Conservation (phyloP, 1,140 invertebrate species). For the Danaus melanippus region DNA sequence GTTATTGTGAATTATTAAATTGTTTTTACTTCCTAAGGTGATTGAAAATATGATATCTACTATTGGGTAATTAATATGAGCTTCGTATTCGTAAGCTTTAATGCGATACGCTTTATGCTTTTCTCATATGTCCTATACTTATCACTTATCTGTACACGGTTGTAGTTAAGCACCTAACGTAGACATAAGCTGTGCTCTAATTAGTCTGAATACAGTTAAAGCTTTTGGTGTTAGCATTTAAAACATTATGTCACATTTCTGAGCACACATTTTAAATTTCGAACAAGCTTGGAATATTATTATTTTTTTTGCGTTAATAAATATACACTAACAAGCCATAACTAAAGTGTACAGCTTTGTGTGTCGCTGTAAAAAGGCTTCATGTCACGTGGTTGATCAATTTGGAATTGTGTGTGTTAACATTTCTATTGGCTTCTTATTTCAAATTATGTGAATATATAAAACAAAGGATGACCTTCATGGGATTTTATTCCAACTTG, state of each 20-base stretch:
- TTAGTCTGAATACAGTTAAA: slow-evolving; percentile 5
- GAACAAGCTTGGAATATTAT: too few species aligned
- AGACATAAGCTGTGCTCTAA: too few species aligned
- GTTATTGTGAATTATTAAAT: too few species aligned
- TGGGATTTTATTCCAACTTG: slow-evolving; percentile 60
- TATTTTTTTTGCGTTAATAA: slow-evolving; percentile 30
- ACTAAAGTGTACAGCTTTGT: slow-evolving; percentile 48
- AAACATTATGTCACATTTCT: background rate
- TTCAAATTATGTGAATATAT: too few species aligned
- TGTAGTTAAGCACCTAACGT: slow-evolving; percentile 10
- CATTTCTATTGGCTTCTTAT: slow-evolving; percentile 55
- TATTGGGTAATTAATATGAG: slow-evolving; percentile 3
- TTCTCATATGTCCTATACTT: slow-evolving; percentile 48
- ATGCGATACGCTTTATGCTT: slow-evolving; percentile 53
- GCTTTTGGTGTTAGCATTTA: slow-evolving; percentile 1
- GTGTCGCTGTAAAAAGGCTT: slow-evolving; percentile 48
- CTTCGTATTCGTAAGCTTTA: slow-evolving; percentile 45
- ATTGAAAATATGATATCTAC: too few species aligned
- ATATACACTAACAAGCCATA: slow-evolving; percentile 70
- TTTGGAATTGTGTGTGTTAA: slow-evolving; percentile 65
- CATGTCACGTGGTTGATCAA: slow-evolving; percentile 56
- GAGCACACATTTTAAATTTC: slow-evolving; percentile 22
- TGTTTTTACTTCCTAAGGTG: too few species aligned
- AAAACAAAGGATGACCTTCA: slow-evolving; percentile 11
- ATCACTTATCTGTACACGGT: slow-evolving; percentile 20